phyloP scores from a whole-genome alignment of 2,888 invertebrate species.

The Drosophila falleni region DNA sequence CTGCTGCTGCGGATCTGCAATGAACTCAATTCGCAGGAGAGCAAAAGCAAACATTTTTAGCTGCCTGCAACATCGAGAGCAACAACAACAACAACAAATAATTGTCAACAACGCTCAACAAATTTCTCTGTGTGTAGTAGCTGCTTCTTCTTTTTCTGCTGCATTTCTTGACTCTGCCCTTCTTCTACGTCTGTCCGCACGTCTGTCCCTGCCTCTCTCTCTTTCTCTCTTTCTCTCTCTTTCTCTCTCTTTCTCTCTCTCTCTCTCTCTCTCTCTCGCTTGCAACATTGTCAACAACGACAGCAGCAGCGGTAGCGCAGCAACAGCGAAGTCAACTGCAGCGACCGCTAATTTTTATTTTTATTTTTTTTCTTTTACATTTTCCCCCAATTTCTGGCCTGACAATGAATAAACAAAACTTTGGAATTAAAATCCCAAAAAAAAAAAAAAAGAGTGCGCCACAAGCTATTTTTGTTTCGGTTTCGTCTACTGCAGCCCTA shows the following conservation, averaged over 20 bases:
- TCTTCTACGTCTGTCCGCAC: not conserved
- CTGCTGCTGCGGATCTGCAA: slow-evolving; percentile 47
- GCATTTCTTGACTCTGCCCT: slow-evolving; percentile 23
- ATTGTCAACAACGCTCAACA: slow-evolving; percentile 58
- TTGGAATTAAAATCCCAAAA: slow-evolving; percentile 10
- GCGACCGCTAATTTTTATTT: slow-evolving; percentile 28
- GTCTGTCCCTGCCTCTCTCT: not conserved
- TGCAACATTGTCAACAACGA: slow-evolving; percentile 50
- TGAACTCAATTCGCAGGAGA: slow-evolving; percentile 62
- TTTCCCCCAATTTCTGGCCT: slow-evolving; percentile 44
- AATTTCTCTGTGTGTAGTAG: slow-evolving; percentile 25
- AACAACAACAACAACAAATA: slow-evolving; percentile 34
- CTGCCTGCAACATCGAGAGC: slow-evolving; percentile 13
- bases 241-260: slow-evolving; percentile 25
- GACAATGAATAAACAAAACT: slow-evolving; percentile 52
- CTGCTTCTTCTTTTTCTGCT: slow-evolving; percentile 12
- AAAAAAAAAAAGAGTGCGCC: slow-evolving; percentile 17
- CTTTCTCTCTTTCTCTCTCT: slow-evolving; percentile 14
- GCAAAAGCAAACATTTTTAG: slow-evolving; percentile 53
- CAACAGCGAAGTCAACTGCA: slow-evolving; percentile 12
- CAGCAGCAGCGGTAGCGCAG: slow-evolving; percentile 6
- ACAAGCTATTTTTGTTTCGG: slow-evolving; percentile 29
- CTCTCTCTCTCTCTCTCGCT: slow-evolving; percentile 31
- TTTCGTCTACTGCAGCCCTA: not conserved
- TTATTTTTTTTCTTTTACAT: slow-evolving; percentile 28